A percentile compares a stretch with the other conserved stretches of the same genome.
Conservation (phyloP, 2,113 vertebrate species). For the Ancistrus triradiatus region DNA sequence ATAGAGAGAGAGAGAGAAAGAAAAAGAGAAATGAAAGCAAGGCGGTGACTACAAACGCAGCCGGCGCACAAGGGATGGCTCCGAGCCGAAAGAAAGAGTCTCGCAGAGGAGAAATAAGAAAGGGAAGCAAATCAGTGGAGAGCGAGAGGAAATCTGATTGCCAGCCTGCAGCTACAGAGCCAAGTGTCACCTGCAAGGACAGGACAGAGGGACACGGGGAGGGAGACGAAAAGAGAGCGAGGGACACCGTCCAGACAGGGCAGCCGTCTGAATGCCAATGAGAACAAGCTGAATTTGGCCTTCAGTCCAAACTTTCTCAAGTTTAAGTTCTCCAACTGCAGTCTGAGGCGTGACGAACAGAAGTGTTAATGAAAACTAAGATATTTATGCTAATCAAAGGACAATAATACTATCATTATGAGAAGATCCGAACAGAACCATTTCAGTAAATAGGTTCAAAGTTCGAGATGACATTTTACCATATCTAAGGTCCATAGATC, state of each 20-base stretch:
- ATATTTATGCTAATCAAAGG: too few species aligned
- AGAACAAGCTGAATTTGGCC: slow-evolving; percentile 41
- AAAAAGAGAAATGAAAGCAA: slow-evolving; percentile 3
- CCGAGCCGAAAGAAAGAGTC: neutral
- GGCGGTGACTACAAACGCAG: slow-evolving; percentile 26
- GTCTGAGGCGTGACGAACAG: too few species aligned
- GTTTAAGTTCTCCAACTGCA: slow-evolving; percentile 2
- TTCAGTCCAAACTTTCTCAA: slow-evolving; percentile 8
- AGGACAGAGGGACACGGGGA: slow-evolving; percentile 27
- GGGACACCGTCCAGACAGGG: slow-evolving; percentile 49
- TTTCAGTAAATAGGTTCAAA: too few species aligned
- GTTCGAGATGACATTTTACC: too few species aligned
- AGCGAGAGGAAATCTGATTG: slow-evolving; percentile 39
- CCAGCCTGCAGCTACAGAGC: slow-evolving; percentile 48
- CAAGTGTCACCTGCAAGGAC: slow-evolving; percentile 50
- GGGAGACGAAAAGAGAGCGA: slow-evolving; percentile 28
- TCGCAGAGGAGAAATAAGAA: slow-evolving; percentile 20
- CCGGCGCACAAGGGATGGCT: slow-evolving; percentile 10
- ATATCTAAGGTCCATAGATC: too few species aligned
- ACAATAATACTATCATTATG: too few species aligned
- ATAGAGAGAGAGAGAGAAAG: slow-evolving; percentile 23
- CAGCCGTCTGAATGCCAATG: slow-evolving; percentile 74
- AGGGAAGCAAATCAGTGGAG: neutral
- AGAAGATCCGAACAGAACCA: too few species aligned
- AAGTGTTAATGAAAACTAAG: too few species aligned